Evolutionary conservation across 2,113 vertebrate species (phyloP).

Genomic region (Urocolius indicus): DNA sequence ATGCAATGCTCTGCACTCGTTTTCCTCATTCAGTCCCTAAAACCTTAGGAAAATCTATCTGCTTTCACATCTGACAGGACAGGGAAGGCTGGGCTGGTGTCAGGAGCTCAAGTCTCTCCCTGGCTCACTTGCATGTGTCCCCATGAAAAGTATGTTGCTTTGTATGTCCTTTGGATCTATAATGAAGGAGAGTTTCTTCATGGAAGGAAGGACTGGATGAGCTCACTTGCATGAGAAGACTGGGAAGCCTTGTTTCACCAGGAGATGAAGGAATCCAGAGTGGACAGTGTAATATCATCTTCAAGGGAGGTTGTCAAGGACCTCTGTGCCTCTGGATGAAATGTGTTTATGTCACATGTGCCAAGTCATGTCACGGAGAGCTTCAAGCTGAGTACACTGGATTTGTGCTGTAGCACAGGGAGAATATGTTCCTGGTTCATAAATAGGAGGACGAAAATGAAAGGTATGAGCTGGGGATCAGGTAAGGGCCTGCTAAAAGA

Average conservation of each 20-base stretch:
- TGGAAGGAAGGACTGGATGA: neutral
- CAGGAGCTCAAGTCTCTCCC: neutral
- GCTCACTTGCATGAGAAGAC: neutral
- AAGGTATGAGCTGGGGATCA: neutral
- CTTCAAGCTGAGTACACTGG: neutral
- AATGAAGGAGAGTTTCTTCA: neutral
- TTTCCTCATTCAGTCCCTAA: neutral
- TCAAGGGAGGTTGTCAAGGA: neutral
- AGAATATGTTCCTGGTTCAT: rapidly evolving
- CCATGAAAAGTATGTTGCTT: neutral
- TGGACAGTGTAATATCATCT: neutral
- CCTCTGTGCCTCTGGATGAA: neutral
- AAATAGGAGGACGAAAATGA: neutral
- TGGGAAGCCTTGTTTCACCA: neutral
- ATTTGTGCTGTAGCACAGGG: neutral
- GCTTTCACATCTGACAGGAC: neutral
- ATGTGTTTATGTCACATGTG: neutral
- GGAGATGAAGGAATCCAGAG: neutral
- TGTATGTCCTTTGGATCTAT: neutral
- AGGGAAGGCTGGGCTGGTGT: neutral
- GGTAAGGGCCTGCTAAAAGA: neutral
- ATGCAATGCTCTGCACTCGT: neutral
- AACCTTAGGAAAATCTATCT: neutral
- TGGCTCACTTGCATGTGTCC: neutral
- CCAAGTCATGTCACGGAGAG: neutral